A percentile compares a stretch with the other conserved stretches of the same genome.
These are phyloP conservation scores for Ornithoptera priamus DNA, from an alignment of 2,888 invertebrate genomes.

Conservation along the genomic window DNA sequence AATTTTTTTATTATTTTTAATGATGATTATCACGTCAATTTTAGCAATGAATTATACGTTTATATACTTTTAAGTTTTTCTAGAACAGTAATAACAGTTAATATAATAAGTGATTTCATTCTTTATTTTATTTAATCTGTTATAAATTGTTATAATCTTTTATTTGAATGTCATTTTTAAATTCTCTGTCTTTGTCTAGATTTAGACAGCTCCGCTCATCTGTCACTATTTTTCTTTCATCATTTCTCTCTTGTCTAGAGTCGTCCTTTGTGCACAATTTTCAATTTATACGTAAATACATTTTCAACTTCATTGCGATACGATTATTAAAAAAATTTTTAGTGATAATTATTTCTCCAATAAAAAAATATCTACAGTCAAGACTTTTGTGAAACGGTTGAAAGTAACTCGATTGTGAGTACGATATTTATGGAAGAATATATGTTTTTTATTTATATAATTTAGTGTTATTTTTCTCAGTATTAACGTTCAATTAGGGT, in stretches of 20 bases:
- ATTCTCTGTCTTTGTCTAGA: conserved; percentile 22
- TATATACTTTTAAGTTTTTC: neutral
- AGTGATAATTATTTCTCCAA: neutral
- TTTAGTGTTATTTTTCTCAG: conserved; percentile 31
- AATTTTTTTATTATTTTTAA: neutral
- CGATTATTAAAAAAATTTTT: neutral
- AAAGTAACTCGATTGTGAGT: conserved; percentile 59
- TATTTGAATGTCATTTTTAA: conserved; percentile 15
- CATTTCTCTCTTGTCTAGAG: conserved; percentile 6
- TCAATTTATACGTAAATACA: neutral
- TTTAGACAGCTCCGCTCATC: conserved; percentile 11
- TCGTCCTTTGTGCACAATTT: conserved; percentile 1
- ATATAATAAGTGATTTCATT: neutral
- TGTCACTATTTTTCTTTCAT: conserved; percentile 23
- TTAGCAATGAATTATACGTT: neutral
- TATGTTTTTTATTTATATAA: conserved; percentile 40
- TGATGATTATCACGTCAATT: neutral
- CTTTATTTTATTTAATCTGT: neutral
- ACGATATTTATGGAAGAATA: conserved; percentile 51
- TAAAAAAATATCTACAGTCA: conserved; percentile 31
- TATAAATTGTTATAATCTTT: neutral
- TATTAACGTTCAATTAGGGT: conserved; percentile 30
- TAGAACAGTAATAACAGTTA: neutral
- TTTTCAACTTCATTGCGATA: neutral
- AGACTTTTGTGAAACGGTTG: conserved; percentile 33